Evolutionary conservation across 2,797 vertebrate genomes (phyloP).

Genomic region (Knipowitschia caucasica): DNA sequence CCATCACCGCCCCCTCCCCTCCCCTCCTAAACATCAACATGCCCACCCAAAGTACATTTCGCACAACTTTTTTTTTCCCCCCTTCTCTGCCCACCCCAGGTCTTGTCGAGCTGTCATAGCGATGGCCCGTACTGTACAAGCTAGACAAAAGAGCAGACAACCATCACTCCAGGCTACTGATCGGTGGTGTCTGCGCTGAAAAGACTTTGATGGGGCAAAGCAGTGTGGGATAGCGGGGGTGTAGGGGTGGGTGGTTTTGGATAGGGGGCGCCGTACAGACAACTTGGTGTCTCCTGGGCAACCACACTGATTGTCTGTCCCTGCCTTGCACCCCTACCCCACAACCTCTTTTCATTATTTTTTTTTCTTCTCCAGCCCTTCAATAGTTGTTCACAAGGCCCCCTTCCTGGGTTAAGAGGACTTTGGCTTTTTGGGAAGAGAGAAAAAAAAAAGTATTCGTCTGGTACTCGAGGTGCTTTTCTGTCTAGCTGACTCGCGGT

Average conservation of each 20-base stretch:
- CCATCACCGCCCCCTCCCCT: slow-evolving; percentile 2
- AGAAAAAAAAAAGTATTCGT: slow-evolving; percentile 55
- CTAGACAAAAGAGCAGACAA: slow-evolving; percentile 78
- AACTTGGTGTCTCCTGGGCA: slow-evolving; percentile 81
- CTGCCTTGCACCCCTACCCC: slow-evolving; percentile 71
- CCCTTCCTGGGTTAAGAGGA: slow-evolving; percentile 53
- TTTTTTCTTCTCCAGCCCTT: slow-evolving; percentile 41
- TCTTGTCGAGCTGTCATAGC: slow-evolving; percentile 70
- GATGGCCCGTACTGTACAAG: slow-evolving; percentile 75
- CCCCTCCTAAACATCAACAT: slow-evolving; percentile 55
- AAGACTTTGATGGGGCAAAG: slow-evolving; percentile 74
- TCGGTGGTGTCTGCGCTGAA: slow-evolving; percentile 76
- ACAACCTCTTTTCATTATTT: slow-evolving; percentile 60
- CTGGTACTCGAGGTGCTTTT: slow-evolving; percentile 56
- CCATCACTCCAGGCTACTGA: slow-evolving; percentile 78
- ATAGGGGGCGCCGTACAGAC: slow-evolving; percentile 54
- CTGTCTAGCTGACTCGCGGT: slow-evolving; percentile 41
- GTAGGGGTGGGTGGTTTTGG: slow-evolving; percentile 4
- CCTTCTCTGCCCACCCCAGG: slow-evolving; percentile 44
- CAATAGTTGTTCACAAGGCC: slow-evolving; percentile 65
- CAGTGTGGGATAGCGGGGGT: slow-evolving; percentile 32
- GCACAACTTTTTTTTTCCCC: slow-evolving; percentile 51
- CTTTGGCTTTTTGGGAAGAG: slow-evolving; percentile 56
- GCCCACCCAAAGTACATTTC: slow-evolving; percentile 70
- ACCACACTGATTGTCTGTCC: slow-evolving; percentile 78